Base-by-base conservation (phyloP, 1,140 invertebrate genomes). In the Gryllus bimaculatus region DNA sequence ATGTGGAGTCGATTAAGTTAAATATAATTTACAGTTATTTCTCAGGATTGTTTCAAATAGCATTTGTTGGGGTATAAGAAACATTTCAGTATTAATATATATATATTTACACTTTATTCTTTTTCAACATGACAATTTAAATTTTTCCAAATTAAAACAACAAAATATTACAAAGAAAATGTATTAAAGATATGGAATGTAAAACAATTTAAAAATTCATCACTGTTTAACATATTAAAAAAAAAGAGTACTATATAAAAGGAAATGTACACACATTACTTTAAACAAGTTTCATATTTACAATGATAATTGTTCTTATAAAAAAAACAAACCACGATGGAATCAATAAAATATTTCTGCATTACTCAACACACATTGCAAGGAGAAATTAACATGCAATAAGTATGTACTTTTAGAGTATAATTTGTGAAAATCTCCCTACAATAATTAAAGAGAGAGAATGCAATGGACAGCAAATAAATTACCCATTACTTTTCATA, bases 121-220 rank as follows among this genome's bases (percentile, higher is more conserved):
- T 66, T 66, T 66, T 66, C 54, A 66, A 66, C 54, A 66, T 13
- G 54, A 66, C 54, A 66, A 66, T 66, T 66, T 66, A 66, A 66
- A 66, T 66, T 66, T 18, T 66, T 66, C 54, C 10, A 66, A 66
- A 66, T 66, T 66, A 66, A 66, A 66, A 66, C 18, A 66, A 66
- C 54, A 66, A 13, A 66, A 66, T 7, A 18, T 66, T 66, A 66
- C 10, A 66, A 66, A 18, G 18, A 66, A 66, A 18, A 13, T 18
- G 10, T 13, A 13, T 66, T 13, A 66, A 66, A 66, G 54, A 66
- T 66, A 66, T 66, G 54, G 54, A 66, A 66, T 66, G 54, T 66
- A 7, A 7, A 66, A 66, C 1, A 1, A 66, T 3, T 66, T 66
- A 66, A 66, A 66, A 66, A 66, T 66, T 66, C 54, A 13, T 66